Evolutionary conservation across 2,888 invertebrate genomes (phyloP), one percentile per base, ranked within the genome.

Genomic region (Orthonevra nobilis): DNA sequence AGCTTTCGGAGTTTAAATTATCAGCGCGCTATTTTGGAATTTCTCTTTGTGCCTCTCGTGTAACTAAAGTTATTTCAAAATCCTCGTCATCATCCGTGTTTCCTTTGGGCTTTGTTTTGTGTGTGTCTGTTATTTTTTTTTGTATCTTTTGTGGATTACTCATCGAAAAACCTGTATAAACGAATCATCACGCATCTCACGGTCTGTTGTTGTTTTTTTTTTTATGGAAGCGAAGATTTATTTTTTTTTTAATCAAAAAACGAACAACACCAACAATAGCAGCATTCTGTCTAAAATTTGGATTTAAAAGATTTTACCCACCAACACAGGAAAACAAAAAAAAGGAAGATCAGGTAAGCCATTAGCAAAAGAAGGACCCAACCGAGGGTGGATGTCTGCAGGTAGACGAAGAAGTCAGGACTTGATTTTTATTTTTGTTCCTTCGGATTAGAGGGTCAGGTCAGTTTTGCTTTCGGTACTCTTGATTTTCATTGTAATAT

Each of bases 391-490:
- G 7, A 0, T 30, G 9, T 15, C 3, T 32, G 12, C 10, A 48
- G 56, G 38, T 38, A 50, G 54, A 72, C 6, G 7, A 23, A 68
- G 40, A 23, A 23, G 23, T 26, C 40, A 58, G 58, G 77, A 60
- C 52, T 46, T 66, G 19, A 48, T 19, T 7, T 17, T 28, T 32
- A n/a, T 28, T 38, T 46, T 23, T 66, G 34, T 26, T n/a, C n/a
- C n/a, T n/a, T n/a, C n/a, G n/a, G n/a, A n/a, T 68, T 79, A 79
- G 73, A 79, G 79, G 66, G 79, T 61, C 73, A 79, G 79, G 79
- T 79, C 79, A 79, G 79, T 79, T 70, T 34, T 54, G n/a, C n/a
- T n/a, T n/a, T n/a, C n/a, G n/a, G n/a, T n/a, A n/a, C n/a, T n/a
- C n/a, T n/a, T n/a, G n/a, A n/a, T n/a, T n/a, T n/a, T n/a, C n/a